A percentile compares a stretch with the other conserved stretches of the same genome.
These are phyloP conservation scores for Malthinus seriepunctatus DNA, from an alignment of 2,888 invertebrate species.

Conservation along the genomic window DNA sequence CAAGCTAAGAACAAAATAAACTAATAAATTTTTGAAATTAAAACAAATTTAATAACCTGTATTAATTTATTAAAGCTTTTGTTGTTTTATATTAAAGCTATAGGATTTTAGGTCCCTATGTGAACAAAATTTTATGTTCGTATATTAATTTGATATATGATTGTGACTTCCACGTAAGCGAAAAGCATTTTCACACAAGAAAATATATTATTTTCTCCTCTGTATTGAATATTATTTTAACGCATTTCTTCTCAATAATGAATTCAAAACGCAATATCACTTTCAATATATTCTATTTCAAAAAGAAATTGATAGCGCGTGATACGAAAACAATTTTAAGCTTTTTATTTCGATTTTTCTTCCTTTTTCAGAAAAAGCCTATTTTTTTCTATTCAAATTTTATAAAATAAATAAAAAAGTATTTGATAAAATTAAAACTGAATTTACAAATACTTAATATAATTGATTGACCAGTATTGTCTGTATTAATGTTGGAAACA, in stretches of 20 bases:
- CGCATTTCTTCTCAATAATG: constrained; percentile 7
- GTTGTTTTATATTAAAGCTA: neutral
- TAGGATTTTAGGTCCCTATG: neutral
- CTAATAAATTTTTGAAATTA: neutral
- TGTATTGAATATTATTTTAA: constrained; percentile 8
- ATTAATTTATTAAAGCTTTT: neutral
- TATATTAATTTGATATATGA: constrained; percentile 14
- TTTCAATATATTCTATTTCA: neutral
- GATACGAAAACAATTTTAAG: neutral
- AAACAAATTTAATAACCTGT: constrained; percentile 1
- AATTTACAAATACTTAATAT: no score
- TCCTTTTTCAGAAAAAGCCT: no score
- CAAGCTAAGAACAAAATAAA: no score
- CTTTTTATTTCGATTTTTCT: neutral
- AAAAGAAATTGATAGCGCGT: neutral
- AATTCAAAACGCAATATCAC: constrained; percentile 9
- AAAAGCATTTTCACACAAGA: constrained; percentile 8
- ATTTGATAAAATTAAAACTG: no score
- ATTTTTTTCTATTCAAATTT: no score
- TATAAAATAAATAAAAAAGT: no score
- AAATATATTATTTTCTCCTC: constrained; percentile 9
- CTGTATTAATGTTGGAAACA: no score
- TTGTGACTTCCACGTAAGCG: constrained; percentile 1
- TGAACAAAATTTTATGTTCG: constrained; percentile 4
- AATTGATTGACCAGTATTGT: no score